phyloP scores from a whole-genome alignment of 1,140 invertebrate genomes.

The Hyles euphorbiae region DNA sequence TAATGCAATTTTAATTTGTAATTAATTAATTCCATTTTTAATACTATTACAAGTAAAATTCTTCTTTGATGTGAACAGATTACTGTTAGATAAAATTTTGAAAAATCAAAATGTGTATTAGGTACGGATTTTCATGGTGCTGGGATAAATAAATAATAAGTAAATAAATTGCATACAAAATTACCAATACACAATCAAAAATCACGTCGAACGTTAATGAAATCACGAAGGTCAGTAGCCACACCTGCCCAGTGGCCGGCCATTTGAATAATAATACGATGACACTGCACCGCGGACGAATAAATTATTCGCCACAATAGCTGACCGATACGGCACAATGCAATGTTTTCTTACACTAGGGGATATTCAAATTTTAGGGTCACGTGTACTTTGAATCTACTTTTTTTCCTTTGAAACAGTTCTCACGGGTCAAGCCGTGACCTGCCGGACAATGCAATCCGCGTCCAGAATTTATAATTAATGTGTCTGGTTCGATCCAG shows the following conservation, averaged over 20 bases:
- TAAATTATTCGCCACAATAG: constrained; percentile 43
- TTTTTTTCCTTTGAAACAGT: constrained; percentile 35
- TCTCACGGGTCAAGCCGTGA: constrained; percentile 71
- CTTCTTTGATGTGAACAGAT: too few relatives aligned
- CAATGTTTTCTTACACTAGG: constrained; percentile 61
- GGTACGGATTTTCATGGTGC: too few relatives aligned
- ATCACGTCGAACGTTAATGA: too few relatives aligned
- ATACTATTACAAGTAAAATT: too few relatives aligned
- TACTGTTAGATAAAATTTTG: too few relatives aligned
- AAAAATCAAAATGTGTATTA: too few relatives aligned
- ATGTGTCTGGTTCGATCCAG: constrained; percentile 45
- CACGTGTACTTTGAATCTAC: constrained; percentile 42
- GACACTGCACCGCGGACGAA: constrained; percentile 43
- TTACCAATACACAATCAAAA: too few relatives aligned
- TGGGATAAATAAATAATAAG: neutral
- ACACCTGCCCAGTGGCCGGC: constrained; percentile 40
- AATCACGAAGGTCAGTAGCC: constrained; percentile 52
- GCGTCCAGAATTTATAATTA: constrained; percentile 68
- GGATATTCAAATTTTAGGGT: constrained; percentile 73
- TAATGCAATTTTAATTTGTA: too few relatives aligned
- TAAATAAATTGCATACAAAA: constrained; percentile 1
- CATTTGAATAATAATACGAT: constrained; percentile 62
- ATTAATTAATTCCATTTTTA: too few relatives aligned
- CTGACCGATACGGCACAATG: constrained; percentile 42
- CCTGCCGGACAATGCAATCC: constrained; percentile 56